These are phyloP conservation scores for Ctenosaura bakeri DNA, from an alignment of 2,797 vertebrate species.

Conservation along the genomic window DNA sequence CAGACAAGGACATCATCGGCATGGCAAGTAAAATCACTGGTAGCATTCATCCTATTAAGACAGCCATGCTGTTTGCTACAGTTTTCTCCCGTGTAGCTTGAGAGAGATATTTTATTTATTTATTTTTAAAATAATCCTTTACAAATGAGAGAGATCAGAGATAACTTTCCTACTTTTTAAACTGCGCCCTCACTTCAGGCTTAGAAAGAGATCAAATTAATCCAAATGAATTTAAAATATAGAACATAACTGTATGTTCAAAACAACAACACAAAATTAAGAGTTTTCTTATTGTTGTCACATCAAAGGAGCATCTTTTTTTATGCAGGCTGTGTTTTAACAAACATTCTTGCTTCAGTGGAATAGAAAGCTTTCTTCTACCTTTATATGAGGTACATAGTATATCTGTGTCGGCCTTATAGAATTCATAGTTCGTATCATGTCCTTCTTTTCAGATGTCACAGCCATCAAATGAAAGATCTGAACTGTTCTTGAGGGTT, in stretches of 20 bases:
- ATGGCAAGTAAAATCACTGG: rapidly evolving
- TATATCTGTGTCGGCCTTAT: neutral
- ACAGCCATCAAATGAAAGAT: constrained; percentile 8
- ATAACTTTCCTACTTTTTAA: neutral
- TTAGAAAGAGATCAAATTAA: rapidly evolving
- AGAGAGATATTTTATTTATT: neutral
- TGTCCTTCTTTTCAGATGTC: constrained; percentile 7
- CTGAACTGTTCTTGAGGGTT: neutral
- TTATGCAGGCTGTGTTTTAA: neutral
- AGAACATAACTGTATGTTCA: neutral
- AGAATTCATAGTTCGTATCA: neutral
- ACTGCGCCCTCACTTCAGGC: neutral
- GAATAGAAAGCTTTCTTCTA: neutral
- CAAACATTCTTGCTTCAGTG: neutral
- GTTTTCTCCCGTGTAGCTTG: neutral
- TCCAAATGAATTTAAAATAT: neutral
- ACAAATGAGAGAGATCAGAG: neutral
- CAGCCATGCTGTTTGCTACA: neutral
- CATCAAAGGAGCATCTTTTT: neutral
- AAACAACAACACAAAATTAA: neutral
- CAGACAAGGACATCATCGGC: neutral
- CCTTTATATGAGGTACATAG: neutral
- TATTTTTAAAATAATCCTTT: neutral
- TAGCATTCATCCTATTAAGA: neutral
- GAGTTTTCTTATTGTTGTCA: neutral